These are phyloP conservation scores for Physella acuta DNA, from an alignment of 1,140 invertebrate genomes.

Conservation along the genomic window DNA sequence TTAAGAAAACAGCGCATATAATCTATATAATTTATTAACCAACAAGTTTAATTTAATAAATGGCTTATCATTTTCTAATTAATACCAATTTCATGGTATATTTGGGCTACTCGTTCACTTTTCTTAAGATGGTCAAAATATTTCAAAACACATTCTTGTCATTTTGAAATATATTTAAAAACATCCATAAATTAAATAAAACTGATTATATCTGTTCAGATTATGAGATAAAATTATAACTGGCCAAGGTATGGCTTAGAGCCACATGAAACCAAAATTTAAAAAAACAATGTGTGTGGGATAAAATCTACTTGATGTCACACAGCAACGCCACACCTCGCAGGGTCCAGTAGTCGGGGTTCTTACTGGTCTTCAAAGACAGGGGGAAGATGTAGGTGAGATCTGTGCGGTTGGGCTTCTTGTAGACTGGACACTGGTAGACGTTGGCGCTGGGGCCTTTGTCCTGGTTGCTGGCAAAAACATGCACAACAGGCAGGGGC, in stretches of 20 bases:
- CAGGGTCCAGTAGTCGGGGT: constrained; percentile 68
- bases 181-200: too few relatives aligned
- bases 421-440: constrained; percentile 95
- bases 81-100: too few relatives aligned
- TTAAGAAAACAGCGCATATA: too few relatives aligned
- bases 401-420: constrained; percentile 90
- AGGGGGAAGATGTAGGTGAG: constrained; percentile 94
- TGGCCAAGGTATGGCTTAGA: too few relatives aligned
- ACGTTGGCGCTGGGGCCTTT: constrained; percentile 77
- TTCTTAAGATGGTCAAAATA: too few relatives aligned
- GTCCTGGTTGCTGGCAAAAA: constrained; percentile 87
- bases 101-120: too few relatives aligned
- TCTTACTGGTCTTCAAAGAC: constrained; percentile 74
- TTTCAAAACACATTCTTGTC: too few relatives aligned
- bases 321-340: constrained; percentile 90
- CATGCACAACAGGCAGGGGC: constrained; percentile 67
- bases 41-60: too few relatives aligned
- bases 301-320: constrained; percentile 82
- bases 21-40: too few relatives aligned
- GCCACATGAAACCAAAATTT: neutral
- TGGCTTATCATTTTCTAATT: too few relatives aligned
- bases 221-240: neutral
- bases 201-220: neutral
- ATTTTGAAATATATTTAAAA: too few relatives aligned
- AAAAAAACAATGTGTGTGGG: neutral